Conservation (phyloP, 2,888 invertebrate species). For the Mantis religiosa region DNA sequence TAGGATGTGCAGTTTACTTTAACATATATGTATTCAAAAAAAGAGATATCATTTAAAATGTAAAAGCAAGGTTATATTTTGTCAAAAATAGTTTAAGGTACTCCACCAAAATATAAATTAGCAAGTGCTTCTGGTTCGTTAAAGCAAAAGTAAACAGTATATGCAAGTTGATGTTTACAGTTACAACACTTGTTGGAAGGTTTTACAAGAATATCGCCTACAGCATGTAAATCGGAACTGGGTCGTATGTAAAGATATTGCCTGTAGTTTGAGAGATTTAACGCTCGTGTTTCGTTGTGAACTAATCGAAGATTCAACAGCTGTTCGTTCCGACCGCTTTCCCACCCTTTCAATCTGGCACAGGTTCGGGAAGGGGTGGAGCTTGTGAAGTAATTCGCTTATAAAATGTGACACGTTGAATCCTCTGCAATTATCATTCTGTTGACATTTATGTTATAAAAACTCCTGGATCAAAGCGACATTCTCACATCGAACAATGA, state of each 20-base stretch:
- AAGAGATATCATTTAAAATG: too few species aligned
- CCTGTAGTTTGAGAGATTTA: neutral
- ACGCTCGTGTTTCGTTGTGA: neutral
- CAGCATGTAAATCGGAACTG: neutral
- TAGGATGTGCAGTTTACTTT: too few species aligned
- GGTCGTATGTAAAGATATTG: neutral
- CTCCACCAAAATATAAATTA: too few species aligned
- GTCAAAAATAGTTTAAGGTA: too few species aligned
- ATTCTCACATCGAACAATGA: neutral
- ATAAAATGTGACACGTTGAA: neutral
- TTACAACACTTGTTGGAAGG: too few species aligned
- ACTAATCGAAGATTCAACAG: neutral
- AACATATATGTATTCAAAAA: too few species aligned
- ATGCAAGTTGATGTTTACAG: too few species aligned
- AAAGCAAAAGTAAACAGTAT: too few species aligned
- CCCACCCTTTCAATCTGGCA: neutral
- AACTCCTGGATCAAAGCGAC: neutral
- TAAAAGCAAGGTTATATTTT: too few species aligned
- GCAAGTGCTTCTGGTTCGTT: too few species aligned
- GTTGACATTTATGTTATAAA: neutral
- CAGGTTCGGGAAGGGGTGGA: neutral
- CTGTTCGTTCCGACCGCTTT: neutral
- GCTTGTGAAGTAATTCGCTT: neutral
- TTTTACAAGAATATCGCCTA: neutral
- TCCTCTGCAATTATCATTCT: neutral